Evolutionary conservation across 2,888 invertebrate genomes (phyloP), one percentile per base, ranked within the genome.

Genomic region (Ophioninae sp.): DNA sequence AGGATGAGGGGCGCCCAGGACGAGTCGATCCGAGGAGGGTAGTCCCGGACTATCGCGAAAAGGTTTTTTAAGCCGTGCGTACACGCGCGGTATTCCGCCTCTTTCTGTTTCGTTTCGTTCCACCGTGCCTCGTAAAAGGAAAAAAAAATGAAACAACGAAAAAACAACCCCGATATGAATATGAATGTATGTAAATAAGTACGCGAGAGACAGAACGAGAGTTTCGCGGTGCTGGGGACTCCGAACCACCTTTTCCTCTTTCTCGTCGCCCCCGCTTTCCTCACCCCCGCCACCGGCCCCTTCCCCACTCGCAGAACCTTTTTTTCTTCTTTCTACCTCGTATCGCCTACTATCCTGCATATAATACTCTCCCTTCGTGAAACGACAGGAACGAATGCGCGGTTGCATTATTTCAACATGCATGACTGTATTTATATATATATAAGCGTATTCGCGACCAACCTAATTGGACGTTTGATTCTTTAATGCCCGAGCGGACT

Each of bases 401-500:
- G 63, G 51, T 79, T 81, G 76, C 82, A 85, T 86, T 86, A 86
- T 84, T 86, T 82, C 83, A 39, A 85, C 78, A 85, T 72, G 41
- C 61, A 51, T 17, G 51, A 17, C 13, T 51, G 2, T 51, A 51
- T 51, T 5, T 51, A 51, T 51, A 17, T 51, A 51, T 51, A 51
- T 51, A 51, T 51, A 51, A 81, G 73, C 80, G 82, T 81, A 79
- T 73, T 78, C 77, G 71, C 83, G 73, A 59, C 73, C 80, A 69
- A 78, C 81, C 86, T 86, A 87, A 87, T 87, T 86, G 86, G 85
- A 85, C 85, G 81, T 86, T 86, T 86, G 86, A 85, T 86, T 86
- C 86, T 76, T 81, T 81, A 85, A 87, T 83, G 77, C 82, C 71
- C 79, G 84, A 74, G 73, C 74, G 41, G 41, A 39, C 59, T 6